phyloP scores from a whole-genome alignment of 2,888 invertebrate genomes.

The Diaprepes abbreviatus region DNA sequence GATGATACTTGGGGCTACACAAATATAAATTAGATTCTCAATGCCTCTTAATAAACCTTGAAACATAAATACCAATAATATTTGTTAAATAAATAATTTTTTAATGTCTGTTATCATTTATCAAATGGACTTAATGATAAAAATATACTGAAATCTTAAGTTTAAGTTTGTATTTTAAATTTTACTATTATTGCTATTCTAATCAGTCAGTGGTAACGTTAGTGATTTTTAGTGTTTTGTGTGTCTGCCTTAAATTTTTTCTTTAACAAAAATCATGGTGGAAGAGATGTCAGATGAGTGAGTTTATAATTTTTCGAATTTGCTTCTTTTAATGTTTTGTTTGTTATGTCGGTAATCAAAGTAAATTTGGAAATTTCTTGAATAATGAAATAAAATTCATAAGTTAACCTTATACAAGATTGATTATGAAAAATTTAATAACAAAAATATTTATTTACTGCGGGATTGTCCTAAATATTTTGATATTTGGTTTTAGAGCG shows the following conservation, averaged over 20 bases:
- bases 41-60: background rate
- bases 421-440: too few species aligned
- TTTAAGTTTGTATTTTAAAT: background rate
- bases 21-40: background rate
- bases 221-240: background rate
- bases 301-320: background rate
- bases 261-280: too few species aligned
- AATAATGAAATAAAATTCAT: too few species aligned
- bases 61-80: conserved; percentile 9
- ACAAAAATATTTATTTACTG: too few species aligned
- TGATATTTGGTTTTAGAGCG: too few species aligned
- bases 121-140: conserved; percentile 6
- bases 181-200: background rate
- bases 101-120: background rate
- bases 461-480: too few species aligned
- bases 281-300: background rate
- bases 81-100: conserved; percentile 9
- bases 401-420: background rate
- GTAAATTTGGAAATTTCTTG: conserved; percentile 1
- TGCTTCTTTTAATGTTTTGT: background rate
- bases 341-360: too few species aligned
- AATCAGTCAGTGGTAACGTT: background rate
- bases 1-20: background rate
- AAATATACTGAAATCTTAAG: background rate
- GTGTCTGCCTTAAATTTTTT: background rate